Conservation (phyloP, 1,140 invertebrate genomes). For the Cryptotermes secundus region DNA sequence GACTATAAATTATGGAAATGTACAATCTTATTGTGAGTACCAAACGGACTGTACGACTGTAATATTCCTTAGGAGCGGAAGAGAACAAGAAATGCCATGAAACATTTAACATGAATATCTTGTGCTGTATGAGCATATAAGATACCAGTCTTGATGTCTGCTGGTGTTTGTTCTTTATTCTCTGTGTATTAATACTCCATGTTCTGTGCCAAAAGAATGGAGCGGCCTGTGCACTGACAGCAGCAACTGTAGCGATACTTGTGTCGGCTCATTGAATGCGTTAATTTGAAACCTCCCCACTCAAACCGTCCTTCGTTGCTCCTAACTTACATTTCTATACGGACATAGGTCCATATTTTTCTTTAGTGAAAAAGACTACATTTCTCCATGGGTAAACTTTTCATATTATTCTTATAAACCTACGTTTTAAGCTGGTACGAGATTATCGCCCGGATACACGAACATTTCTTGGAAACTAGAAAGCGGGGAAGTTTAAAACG, state of each 20-base stretch:
- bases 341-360: background rate
- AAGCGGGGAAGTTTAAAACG: background rate
- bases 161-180: background rate
- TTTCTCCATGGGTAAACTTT: background rate
- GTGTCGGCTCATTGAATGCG: background rate
- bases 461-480: background rate
- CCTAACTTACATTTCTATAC: background rate
- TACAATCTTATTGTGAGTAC: background rate
- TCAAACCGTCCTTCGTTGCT: background rate
- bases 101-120: background rate
- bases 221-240: background rate
- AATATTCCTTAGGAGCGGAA: background rate
- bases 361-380: background rate
- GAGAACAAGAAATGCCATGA: background rate
- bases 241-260: background rate
- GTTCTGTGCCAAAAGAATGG: background rate
- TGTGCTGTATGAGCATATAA: background rate
- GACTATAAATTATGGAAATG: too few species aligned
- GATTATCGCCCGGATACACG: background rate
- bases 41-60: background rate
- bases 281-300: conserved; percentile 7
- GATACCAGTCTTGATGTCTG: background rate
- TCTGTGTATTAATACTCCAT: background rate
- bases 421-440: background rate
- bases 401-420: background rate